Base-by-base conservation (phyloP, 2,888 invertebrate genomes). In the Steromphala cineraria region DNA sequence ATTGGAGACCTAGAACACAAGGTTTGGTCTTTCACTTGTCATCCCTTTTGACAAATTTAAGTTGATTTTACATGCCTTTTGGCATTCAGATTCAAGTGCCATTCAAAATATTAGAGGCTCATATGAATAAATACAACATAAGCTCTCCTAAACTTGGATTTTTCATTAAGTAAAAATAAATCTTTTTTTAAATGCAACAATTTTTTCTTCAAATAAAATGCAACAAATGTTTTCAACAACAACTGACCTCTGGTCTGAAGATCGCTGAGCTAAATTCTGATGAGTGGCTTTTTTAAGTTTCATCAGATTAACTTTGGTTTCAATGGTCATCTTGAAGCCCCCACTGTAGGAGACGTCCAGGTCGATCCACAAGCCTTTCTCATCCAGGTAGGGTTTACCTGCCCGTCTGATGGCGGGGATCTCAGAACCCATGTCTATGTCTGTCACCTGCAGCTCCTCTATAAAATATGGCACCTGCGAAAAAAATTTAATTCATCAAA, bases 321-420 rank as follows among this genome's bases (percentile, higher is more conserved):
- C 96, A 53, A 98, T 95, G 1, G 96, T 96, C 95, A 98, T 96
- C 85, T 95, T 95, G 62, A 97, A 95, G 85, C 97, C 97, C 1
- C 94, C 94, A 62, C 90, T 90, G 94, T 97, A 97, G 2, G 95
- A 95, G 81, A 98, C 93, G 90, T 97, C 96, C 17, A 98, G 94
- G 93, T 98, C 97, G 0, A 97, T 94, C 98, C 98, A 98, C 80
- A 98, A 94, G 53, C 98, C 98, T 90, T 96, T 95, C 86, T 96
- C 95, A 94, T 98, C 97, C 84, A 96, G 93, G 67, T 95, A 93
- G 0, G 98, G 97, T 78, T 88, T 87, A 56, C 90, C 89, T n/a
- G 91, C 89, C 74, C 91, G 87, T 0, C 92, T 86, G 74, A 94
- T 91, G 78, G 91, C 88, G 28, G 94, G 93, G 75, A 93, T 87